A percentile compares a stretch with the other conserved stretches of the same genome.
Evolutionary conservation across 2,113 vertebrate species (phyloP).

Genomic region (Strix uralensis): DNA sequence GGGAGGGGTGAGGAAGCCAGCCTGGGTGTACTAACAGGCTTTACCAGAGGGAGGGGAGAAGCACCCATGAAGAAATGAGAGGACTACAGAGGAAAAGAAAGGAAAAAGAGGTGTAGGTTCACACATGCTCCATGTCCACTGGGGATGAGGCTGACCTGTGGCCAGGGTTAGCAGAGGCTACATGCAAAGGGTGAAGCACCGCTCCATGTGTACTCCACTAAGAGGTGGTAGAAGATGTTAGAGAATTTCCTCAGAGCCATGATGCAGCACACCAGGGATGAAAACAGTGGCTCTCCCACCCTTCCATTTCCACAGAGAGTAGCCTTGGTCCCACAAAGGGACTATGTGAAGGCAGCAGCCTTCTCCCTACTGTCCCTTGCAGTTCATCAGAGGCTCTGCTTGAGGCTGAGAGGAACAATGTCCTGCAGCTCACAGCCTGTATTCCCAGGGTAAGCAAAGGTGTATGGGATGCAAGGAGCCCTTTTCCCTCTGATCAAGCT

Average conservation of each 20-base stretch:
- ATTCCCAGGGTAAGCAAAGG: not conserved
- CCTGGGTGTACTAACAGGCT: not conserved
- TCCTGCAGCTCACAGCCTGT: not conserved
- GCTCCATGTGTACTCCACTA: fast-evolving
- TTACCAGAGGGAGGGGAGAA: not conserved
- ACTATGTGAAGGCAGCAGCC: not conserved
- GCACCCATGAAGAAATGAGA: not conserved
- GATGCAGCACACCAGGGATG: not conserved
- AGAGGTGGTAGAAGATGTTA: not conserved
- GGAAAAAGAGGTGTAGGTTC: not conserved
- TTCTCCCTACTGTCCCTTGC: not conserved
- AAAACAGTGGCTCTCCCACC: not conserved
- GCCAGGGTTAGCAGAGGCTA: not conserved
- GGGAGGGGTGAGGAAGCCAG: not conserved
- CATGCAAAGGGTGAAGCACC: fast-evolving
- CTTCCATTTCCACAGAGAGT: not conserved
- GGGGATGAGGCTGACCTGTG: not conserved
- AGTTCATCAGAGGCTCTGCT: not conserved
- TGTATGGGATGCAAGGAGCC: not conserved
- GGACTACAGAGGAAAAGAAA: not conserved
- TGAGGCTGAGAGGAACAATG: not conserved
- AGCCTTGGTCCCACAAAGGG: not conserved
- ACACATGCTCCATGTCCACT: not conserved
- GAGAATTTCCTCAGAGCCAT: not conserved
- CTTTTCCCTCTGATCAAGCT: not conserved